Evolutionary conservation across 2,888 invertebrate genomes (phyloP).

Genomic region (Drosophila aldrichi): DNA sequence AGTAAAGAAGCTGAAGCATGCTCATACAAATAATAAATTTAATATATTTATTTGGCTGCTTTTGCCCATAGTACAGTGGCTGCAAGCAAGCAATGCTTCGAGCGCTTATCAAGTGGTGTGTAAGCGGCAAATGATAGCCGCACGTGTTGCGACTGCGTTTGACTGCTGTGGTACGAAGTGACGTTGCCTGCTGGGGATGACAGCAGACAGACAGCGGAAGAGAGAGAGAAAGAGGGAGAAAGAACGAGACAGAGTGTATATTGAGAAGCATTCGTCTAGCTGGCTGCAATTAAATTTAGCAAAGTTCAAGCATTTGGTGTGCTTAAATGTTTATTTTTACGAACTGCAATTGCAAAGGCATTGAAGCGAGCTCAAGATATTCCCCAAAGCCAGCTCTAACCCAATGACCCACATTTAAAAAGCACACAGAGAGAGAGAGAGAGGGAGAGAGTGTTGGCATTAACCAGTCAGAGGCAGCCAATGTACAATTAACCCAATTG

Average conservation of each 20-base stretch:
- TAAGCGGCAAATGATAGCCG: slow-evolving; percentile 37
- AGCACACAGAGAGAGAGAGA: not conserved
- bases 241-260: not conserved
- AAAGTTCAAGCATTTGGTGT: slow-evolving; percentile 33
- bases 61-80: not conserved
- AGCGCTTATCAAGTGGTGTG: slow-evolving; percentile 30
- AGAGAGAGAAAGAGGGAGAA: not conserved
- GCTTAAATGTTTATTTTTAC: slow-evolving; percentile 44
- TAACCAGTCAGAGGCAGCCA: slow-evolving; percentile 56
- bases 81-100: not conserved
- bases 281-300: slow-evolving; percentile 22
- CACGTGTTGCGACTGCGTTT: slow-evolving; percentile 32
- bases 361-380: slow-evolving; percentile 16
- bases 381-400: slow-evolving; percentile 1
- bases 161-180: slow-evolving; percentile 3
- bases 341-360: slow-evolving; percentile 22
- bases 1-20: no score
- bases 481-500: slow-evolving; percentile 79
- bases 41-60: no score
- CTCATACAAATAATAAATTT: no score
- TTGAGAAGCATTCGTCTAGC: slow-evolving; percentile 11
- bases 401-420: slow-evolving; percentile 70
- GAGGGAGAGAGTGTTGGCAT: slow-evolving; percentile 1
- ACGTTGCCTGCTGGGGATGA: not conserved
- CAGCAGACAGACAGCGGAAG: not conserved